Evolutionary conservation across 2,113 vertebrate genomes (phyloP), one percentile per base, ranked within the genome.

Genomic region (Neotragus moschatus): DNA sequence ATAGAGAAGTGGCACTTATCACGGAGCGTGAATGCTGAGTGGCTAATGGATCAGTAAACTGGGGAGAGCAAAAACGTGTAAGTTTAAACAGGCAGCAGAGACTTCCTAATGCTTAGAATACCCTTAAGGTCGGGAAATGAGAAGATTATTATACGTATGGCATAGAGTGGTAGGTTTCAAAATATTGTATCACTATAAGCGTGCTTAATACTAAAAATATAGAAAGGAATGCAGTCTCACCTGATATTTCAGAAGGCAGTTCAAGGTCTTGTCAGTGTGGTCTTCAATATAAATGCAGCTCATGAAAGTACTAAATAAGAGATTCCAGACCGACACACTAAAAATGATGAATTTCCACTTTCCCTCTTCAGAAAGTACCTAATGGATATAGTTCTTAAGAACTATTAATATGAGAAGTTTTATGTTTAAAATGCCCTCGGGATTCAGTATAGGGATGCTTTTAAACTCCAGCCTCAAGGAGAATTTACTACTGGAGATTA

Each of bases 401-500:
- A 63, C 25, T 39, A 47, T 61, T 73, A 14, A 91, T 96, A 92
- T 70, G 47, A 86, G 92, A 96, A 84, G 0, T 0, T 43, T 84
- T 70, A 49, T 63, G 30, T 53, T 79, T 90, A 86, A 55, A 95
- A 89, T 39, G 73, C 13, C 7, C 30, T 80, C 3, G 84, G 89
- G 58, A 58, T 87, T 92, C 88, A 55, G 19, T 49, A 56, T 28
- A 55, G 19, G 30, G 88, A 26, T 7, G 45, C 36, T 81, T 81
- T 84, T 66, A 79, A 95, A 87, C 45, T 87, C 56, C 58, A 84
- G 10, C 21, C 10, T 88, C 33, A 25, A 28, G 79, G 33, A 36
- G 55, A 53, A 91, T 94, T 94, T 93, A 39, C 51, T 94, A 58
- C 51, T 94, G 90, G 28, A 91, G 60, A 75, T 92, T 82, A 84